Conservation (phyloP, 1,140 invertebrate species). For the Chelonus insularis region DNA sequence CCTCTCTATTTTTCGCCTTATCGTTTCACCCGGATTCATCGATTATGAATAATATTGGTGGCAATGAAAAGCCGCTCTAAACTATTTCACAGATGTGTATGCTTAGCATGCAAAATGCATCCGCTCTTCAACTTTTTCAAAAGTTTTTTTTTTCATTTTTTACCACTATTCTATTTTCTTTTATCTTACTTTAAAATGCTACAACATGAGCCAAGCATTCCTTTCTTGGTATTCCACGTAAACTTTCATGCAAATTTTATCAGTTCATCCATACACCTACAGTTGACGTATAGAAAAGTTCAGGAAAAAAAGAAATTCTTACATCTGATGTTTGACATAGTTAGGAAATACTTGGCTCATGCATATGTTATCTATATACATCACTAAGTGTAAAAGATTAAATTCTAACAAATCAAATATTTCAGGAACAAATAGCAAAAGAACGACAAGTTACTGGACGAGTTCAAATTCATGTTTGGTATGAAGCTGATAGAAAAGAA, state of each 20-base stretch:
- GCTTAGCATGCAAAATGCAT: conserved; percentile 22
- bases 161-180: conserved; percentile 1
- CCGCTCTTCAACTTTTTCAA: background rate
- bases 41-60: conserved; percentile 1
- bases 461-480: conserved; percentile 84
- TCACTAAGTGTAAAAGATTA: background rate
- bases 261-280: conserved; percentile 2
- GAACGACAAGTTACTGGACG: conserved; percentile 75
- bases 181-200: conserved; percentile 12
- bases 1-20: background rate
- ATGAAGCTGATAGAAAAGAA: conserved; percentile 78
- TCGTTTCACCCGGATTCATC: conserved; percentile 14
- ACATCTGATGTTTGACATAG: background rate
- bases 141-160: conserved; percentile 6
- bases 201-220: conserved; percentile 8
- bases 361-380: background rate
- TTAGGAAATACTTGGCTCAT: background rate
- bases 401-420: background rate
- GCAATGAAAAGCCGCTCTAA: conserved; percentile 2
- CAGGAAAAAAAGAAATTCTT: conserved; percentile 5
- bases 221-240: background rate
- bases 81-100: background rate
- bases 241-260: conserved; percentile 19
- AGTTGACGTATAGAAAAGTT: background rate
- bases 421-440: conserved; percentile 72